Evolutionary conservation across 2,113 vertebrate genomes (phyloP), one percentile per base, ranked within the genome.

Genomic region (Euleptes europaea): DNA sequence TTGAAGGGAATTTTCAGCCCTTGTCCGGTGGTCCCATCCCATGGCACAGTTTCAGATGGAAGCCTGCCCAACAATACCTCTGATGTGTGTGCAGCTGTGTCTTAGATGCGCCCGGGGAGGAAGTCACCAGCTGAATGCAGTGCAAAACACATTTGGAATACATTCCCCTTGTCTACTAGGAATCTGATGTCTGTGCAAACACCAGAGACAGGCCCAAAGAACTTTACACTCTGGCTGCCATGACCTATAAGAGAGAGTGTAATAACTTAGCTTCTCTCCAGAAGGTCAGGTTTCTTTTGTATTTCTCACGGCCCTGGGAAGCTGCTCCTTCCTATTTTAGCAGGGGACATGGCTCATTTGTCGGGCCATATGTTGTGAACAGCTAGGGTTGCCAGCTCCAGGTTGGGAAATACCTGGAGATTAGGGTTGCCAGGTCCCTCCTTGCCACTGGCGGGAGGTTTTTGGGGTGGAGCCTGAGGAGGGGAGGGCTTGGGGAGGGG

Each of bases 1-100:
- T 67, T 88, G 78, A 70, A 88, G 47, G n/a, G 42, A 11, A 60
- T 35, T 81, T 28, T 80, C 51, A 42, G 23, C 74, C 74, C 60
- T 86, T 0, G 72, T 0, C 38, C 77, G 42, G 23, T 87, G 72
- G 44, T 28, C 54, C 49, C 82, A 12, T 1, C 0, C 57, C 80
- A 47, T 73, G 60, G 65, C 51, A n/a, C 5, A 7, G 40, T 60
- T 49, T 83, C 57, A 89, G 4, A 38, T 83, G 10, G n/a, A 83
- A 44, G 13, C 38, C 72, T 89, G 44, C 40, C 73, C 88, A 65
- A 11, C 23, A 67, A 5, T 23, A 80, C 63, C 84, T 80, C n/a
- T 63, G 26, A 69, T 1, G 1, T 40, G 19, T 35, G n/a, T 73
- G 26, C 70, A 74, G 54, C 70, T 82, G 69, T 78, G 9, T 28